Base-by-base conservation (phyloP, 1,140 invertebrate species). In the Drosophila equinoxialis region DNA sequence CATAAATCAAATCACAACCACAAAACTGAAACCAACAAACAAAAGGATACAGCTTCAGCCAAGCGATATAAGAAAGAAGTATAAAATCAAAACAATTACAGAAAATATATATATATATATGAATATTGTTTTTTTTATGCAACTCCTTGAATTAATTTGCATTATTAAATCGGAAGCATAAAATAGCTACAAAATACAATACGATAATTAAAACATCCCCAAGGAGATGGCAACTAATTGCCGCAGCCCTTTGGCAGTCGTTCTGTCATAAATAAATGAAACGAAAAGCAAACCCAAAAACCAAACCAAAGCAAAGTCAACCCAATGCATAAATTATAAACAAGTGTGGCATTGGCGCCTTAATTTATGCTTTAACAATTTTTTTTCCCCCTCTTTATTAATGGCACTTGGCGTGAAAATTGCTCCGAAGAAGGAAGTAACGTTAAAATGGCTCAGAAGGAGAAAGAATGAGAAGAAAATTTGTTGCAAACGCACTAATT, bases 291-390 rank as follows among this genome's bases (percentile, higher is more conserved):
- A 70, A 39, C 48, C 70, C 59, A 74, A 70, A 61, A 65, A 60
- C 57, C 35, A 68, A 66, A 66, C 26, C 35, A 70, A 65, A 71
- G 55, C 73, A 68, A 79, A 79, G 74, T 74, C 75, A 74, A 71
- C 64, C 59, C 23, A 51, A 80, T 80, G 78, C 75, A 80, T 80
- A 80, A 78, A 80, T 80, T 78, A 80, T 71, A 78, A 78, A 62
- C 71, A 74, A 74, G 71, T 74, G 77, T 72, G 76, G 64, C 57
- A 37, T 62, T 79, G 69, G 42, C 71, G 78, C 71, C 75, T 71
- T 78, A 78, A 80, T 80, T 80, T 80, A 80, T 80, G 78, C 78
- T 80, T 78, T 78, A 68, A 80, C 71, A 71, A 75, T 71, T 75
- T 54, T 62, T 41, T 59, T 39, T 1, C 37, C 13, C 11, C 2